These are phyloP conservation scores for Odocoileus virginianus DNA, from an alignment of 2,113 vertebrate genomes.

Conservation along the genomic window DNA sequence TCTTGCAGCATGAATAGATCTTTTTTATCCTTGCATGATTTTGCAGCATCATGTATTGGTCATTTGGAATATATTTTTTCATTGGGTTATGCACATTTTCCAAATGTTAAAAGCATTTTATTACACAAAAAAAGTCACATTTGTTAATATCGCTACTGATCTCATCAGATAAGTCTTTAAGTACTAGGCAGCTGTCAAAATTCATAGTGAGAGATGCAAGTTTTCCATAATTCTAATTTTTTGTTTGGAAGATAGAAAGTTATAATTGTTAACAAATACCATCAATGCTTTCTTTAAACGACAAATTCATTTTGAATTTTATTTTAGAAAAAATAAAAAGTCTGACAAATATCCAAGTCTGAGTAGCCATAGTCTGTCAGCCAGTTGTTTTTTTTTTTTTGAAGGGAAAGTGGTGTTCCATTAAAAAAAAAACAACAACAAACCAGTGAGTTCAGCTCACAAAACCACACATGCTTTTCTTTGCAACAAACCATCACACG, in stretches of 20 bases:
- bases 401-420: neutral
- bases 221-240: slow-evolving; percentile 27
- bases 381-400: neutral
- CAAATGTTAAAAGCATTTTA: neutral
- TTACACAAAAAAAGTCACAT: neutral
- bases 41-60: neutral
- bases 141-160: neutral
- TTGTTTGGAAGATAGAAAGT: slow-evolving; percentile 33
- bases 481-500: neutral
- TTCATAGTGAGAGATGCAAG: neutral
- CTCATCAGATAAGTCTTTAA: neutral
- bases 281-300: neutral
- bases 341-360: neutral
- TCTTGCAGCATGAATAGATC: neutral
- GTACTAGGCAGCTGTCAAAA: neutral
- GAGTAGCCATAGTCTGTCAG: neutral
- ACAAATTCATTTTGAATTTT: neutral
- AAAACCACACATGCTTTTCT: neutral
- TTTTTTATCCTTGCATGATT: neutral
- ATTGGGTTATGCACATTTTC: neutral
- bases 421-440: neutral
- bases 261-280: slow-evolving; percentile 1
- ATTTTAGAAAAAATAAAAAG: slow-evolving; percentile 32
- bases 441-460: neutral
- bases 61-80: slow-evolving; percentile 11